Base-by-base conservation (phyloP, 2,113 vertebrate species). In the Baryphthengus martii region DNA sequence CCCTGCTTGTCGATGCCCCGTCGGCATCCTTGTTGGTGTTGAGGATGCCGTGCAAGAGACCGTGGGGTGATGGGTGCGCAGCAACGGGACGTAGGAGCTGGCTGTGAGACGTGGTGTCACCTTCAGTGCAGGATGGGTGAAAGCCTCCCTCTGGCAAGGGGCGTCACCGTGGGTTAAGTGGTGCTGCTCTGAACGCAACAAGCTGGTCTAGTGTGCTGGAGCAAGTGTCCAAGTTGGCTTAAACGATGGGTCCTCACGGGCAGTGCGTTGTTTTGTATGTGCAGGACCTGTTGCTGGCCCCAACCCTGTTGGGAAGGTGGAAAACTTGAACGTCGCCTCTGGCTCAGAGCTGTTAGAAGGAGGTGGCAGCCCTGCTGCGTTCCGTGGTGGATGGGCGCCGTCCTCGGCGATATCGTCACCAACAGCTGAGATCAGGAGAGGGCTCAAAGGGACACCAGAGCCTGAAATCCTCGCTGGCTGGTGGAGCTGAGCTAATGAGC, bases 201-300 rank as follows among this genome's bases (percentile, higher is more conserved):
- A 25, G n/a, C 20, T 86, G 47, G 31, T 50, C 28, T 33, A 0
- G 42, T 2, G 14, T 42, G 29, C 18, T 0, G 2, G 62, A 65
- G 37, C 45, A 67, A 53, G 55, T 18, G 49, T 39, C 47, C 2
- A 7, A 31, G 45, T 45, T 49, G 53, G 26, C 37, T n/a, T 29
- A 17, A 58, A 39, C 0, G 0, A 8, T n/a, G 45, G 37, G 1
- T 42, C 15, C 53, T 76, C 0, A 0, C 18, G 67, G n/a, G 53
- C 45, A 72, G 2, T 0, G 52, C 52, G 31, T 56, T 25, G 21
- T 19, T 85, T 16, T 3, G 0, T 37, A 3, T 0, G 0, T 26
- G 26, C 21, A 10, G 39, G 39, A 62, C 42, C 20, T 59, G 45
- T 42, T 62, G 28, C 59, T 53, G 70, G 55, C 33, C 72, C 25